Percentiles rank a stretch among this genome's conserved stretches.
These are phyloP conservation scores for Rhyacophila brunnea DNA, from an alignment of 1,140 invertebrate species.

Conservation along the genomic window DNA sequence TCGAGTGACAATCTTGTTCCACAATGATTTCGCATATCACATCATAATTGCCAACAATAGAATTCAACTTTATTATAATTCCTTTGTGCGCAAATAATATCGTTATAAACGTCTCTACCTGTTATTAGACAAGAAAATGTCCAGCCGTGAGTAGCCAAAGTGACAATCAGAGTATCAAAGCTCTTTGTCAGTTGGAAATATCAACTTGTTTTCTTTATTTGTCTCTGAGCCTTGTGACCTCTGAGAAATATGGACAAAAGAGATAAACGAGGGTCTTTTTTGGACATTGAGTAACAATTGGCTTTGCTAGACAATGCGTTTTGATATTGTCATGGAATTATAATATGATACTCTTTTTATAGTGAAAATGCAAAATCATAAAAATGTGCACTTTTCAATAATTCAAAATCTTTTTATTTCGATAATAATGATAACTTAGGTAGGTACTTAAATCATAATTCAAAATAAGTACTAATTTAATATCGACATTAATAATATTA, in stretches of 20 bases:
- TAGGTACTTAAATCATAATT: too few relatives aligned
- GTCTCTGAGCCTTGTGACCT: conserved; percentile 24
- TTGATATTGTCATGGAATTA: not conserved
- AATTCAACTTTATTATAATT: conserved; percentile 15
- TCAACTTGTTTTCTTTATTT: conserved; percentile 28
- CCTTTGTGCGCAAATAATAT: conserved; percentile 21
- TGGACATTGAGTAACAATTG: conserved; percentile 3
- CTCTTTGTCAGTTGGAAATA: conserved; percentile 11
- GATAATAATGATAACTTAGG: too few relatives aligned
- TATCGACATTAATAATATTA: too few relatives aligned
- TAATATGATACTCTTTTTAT: too few relatives aligned
- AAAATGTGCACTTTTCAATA: too few relatives aligned
- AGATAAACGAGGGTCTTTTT: conserved; percentile 29
- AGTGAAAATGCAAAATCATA: too few relatives aligned
- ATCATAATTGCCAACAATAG: conserved; percentile 19
- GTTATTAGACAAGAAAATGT: conserved; percentile 25
- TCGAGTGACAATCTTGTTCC: conserved; percentile 9
- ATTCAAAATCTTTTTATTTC: too few relatives aligned
- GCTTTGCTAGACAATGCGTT: not conserved
- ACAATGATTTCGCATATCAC: conserved; percentile 24
- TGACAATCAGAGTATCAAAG: conserved; percentile 19
- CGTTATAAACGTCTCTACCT: conserved; percentile 27
- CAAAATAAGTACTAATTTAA: too few relatives aligned
- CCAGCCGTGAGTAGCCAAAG: conserved; percentile 14
- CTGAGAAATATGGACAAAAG: conserved; percentile 28